Evolutionary conservation across 1,140 invertebrate species (phyloP).

Genomic region (Hypsibius dujardini): DNA sequence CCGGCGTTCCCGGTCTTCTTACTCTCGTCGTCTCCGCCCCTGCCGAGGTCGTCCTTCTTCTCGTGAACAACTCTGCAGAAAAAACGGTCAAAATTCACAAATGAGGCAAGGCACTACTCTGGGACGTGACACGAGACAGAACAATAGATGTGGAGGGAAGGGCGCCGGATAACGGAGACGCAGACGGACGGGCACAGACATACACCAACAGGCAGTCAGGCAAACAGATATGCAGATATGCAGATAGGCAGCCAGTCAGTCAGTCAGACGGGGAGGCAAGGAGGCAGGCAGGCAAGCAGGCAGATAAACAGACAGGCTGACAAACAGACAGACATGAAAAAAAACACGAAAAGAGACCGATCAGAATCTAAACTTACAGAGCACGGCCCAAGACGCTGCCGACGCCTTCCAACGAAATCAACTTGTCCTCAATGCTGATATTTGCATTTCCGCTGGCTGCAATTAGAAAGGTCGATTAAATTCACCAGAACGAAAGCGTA

Average conservation of each 20-base stretch:
- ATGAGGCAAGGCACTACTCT: not conserved
- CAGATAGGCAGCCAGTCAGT: too few relatives aligned
- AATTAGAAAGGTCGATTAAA: not conserved
- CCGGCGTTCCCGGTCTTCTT: conserved; percentile 63
- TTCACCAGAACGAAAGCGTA: not conserved
- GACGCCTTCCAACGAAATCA: conserved; percentile 52
- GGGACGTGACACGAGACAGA: not conserved
- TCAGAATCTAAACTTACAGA: conserved; percentile 31
- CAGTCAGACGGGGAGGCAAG: too few relatives aligned
- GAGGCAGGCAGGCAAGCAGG: too few relatives aligned
- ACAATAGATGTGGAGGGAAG: not conserved
- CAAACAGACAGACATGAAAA: too few relatives aligned
- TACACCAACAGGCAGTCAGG: too few relatives aligned
- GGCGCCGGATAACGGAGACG: too few relatives aligned
- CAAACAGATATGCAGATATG: not conserved
- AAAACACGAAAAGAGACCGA: not conserved
- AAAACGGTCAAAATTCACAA: not conserved
- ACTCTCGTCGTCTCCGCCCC: conserved; percentile 46
- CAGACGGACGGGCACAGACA: too few relatives aligned
- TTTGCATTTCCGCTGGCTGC: conserved; percentile 46
- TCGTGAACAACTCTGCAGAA: conserved; percentile 45
- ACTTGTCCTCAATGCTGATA: conserved; percentile 53
- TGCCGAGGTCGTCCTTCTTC: conserved; percentile 54
- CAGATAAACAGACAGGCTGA: too few relatives aligned
- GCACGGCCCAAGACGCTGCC: conserved; percentile 70